phyloP scores from a whole-genome alignment of 2,797 vertebrate species.

The Miichthys miiuy region DNA sequence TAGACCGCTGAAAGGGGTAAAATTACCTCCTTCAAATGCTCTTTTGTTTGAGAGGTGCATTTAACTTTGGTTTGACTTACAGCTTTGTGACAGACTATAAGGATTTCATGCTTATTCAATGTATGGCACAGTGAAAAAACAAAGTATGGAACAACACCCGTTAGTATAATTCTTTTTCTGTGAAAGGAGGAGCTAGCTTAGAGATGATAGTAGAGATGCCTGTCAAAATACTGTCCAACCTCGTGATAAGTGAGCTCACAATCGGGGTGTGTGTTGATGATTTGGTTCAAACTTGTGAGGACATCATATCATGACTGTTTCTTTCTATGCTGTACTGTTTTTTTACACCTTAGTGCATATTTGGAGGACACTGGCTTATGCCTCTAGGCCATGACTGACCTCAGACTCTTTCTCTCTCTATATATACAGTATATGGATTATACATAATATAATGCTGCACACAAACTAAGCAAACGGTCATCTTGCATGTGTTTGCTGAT shows the following conservation, averaged over 20 bases:
- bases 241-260: neutral
- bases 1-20: slow-evolving; percentile 21
- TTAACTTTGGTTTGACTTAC: slow-evolving; percentile 25
- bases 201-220: too few relatives aligned
- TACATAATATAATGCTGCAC: slow-evolving; percentile 17
- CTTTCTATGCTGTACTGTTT: neutral
- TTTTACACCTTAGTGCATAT: slow-evolving; percentile 19
- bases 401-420: neutral
- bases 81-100: slow-evolving; percentile 20
- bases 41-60: slow-evolving; percentile 21
- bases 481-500: slow-evolving; percentile 23
- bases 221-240: neutral
- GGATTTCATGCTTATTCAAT: neutral
- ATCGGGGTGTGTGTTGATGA: neutral
- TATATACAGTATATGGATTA: too few relatives aligned
- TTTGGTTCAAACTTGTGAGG: neutral
- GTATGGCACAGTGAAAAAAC: neutral
- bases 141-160: neutral
- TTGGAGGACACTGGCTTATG: slow-evolving; percentile 27
- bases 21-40: slow-evolving; percentile 26
- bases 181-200: neutral
- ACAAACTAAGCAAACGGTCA: slow-evolving; percentile 28
- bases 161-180: neutral
- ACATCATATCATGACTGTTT: neutral
- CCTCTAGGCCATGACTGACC: slow-evolving; percentile 21